Base-by-base conservation (phyloP, 2,888 invertebrate species). In the Teinopalpus imperialis region DNA sequence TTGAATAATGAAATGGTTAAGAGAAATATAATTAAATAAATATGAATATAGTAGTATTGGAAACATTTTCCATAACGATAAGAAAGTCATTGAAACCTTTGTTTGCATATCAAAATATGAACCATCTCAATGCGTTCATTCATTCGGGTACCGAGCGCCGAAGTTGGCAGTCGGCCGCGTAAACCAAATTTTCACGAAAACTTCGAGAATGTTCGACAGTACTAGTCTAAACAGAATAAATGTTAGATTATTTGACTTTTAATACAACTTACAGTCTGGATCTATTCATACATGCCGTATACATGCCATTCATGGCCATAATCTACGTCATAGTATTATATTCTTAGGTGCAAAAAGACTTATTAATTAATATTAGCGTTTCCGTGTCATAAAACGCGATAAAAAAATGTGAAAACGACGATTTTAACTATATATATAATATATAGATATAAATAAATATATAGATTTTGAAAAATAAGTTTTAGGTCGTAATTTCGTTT, bases 91-190 rank as follows among this genome's bases (percentile, higher is more conserved):
- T 20, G 26, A n/a, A n/a, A n/a, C n/a, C 9, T 6, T 2, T 13
- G 10, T 29, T 29, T 10, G 10, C n/a, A n/a, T n/a, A n/a, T 12
- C 2, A 7, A 10, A 16, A 4, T 16, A 16, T 2, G 16, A 16
- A 16, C 10, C n/a, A 31, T 31, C 4, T 20, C 24, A 14, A 6
- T 14, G 23, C 24, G 8, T 26, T 23, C 32, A 26, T 42, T 74
- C 74, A 69, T 60, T 70, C 71, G 61, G 58, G 56, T 56, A 63
- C 58, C 58, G 63, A 54, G 60, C 54, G 53, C 54, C 61, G 61
- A 47, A 57, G 65, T 53, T 59, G 63, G 52, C 63, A 57, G 65
- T 58, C 67, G 67, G 54, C 57, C 57, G 39, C 49, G 27, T 29
- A 43, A 50, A 54, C 52, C 21, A 44, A 51, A 62, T 65, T 63